Percentiles rank a stretch among this genome's conserved stretches.
phyloP scores from a whole-genome alignment of 2,113 vertebrate genomes.

The Anolis sagrei region DNA sequence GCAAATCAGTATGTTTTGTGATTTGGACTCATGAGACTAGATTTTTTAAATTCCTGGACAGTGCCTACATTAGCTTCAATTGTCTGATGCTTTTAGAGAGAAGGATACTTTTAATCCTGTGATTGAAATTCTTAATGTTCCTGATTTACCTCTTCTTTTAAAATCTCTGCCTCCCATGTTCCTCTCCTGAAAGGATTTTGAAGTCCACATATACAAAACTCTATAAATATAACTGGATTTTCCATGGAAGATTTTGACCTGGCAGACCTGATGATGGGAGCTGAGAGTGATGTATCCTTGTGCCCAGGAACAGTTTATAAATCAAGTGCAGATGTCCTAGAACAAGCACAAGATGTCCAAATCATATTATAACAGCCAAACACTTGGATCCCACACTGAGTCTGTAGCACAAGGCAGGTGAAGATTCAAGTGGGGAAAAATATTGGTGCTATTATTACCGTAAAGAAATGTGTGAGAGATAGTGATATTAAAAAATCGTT shows the following conservation, averaged over 20 bases:
- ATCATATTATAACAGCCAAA: no score
- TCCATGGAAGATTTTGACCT: slow-evolving; percentile 39
- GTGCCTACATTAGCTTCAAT: no score
- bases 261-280: neutral
- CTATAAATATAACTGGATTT: slow-evolving; percentile 37
- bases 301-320: neutral
- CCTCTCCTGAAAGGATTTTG: slow-evolving; percentile 4
- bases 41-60: neutral
- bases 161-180: slow-evolving; percentile 1
- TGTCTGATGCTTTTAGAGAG: neutral
- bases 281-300: neutral
- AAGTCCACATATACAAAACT: neutral
- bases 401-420: no score
- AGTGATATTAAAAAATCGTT: neutral
- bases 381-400: no score
- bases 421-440: no score
- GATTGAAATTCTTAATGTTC: neutral
- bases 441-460: neutral
- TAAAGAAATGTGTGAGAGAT: neutral
- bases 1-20: neutral
- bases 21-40: neutral
- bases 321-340: slow-evolving; percentile 15
- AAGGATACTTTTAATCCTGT: neutral
- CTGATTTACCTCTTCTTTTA: neutral
- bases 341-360: neutral